Percentiles rank a stretch among this genome's conserved stretches.
Conservation (phyloP, 2,797 vertebrate genomes). For the Cheirogaleus major region DNA sequence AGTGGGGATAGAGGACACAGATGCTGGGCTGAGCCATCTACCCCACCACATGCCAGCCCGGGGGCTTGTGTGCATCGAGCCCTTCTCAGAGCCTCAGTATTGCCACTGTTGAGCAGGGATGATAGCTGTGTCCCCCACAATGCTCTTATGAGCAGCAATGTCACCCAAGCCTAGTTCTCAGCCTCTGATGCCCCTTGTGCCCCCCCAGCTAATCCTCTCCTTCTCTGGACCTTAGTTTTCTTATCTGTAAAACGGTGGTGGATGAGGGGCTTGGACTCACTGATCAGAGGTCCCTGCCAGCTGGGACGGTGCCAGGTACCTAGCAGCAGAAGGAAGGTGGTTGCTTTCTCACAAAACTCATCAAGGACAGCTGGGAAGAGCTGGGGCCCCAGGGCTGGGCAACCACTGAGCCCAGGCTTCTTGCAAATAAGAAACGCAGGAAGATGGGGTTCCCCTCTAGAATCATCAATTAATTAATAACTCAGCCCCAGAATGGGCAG, state of each 20-base stretch:
- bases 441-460: not conserved
- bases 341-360: not conserved
- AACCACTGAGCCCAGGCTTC: not conserved
- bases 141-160: not conserved
- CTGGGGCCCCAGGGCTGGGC: not conserved
- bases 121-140: not conserved
- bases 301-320: not conserved
- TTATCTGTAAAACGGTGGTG: not conserved
- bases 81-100: not conserved
- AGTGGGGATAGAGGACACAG: not conserved
- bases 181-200: not conserved
- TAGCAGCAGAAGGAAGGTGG: not conserved
- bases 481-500: not conserved
- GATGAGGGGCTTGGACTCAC: not conserved
- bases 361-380: not conserved
- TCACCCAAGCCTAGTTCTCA: not conserved
- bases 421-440: not conserved
- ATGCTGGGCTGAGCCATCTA: not conserved
- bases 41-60: not conserved
- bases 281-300: not conserved
- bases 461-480: constrained; percentile 58
- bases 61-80: not conserved
- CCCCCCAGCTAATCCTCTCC: not conserved
- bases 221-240: not conserved
- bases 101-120: not conserved